These are phyloP conservation scores for Axinella damicornis DNA, from an alignment of 37 sponge, comb jelly and placozoan species.

Conservation along the genomic window DNA sequence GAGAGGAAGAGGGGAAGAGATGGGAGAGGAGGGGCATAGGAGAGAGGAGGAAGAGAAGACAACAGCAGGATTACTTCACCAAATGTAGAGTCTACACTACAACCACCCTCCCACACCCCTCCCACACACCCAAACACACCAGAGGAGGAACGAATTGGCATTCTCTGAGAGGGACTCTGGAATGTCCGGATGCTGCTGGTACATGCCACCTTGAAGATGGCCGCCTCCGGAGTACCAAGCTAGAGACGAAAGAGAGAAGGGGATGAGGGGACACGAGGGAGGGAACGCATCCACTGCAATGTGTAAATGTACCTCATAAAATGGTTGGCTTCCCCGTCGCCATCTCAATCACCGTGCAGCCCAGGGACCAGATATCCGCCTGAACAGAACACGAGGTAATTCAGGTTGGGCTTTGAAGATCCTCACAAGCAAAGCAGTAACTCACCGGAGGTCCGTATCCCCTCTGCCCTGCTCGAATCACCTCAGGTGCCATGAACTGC, in stretches of 20 bases:
- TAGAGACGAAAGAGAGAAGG: neutral
- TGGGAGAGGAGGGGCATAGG: too few species aligned
- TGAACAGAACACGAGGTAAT: conserved; percentile 18
- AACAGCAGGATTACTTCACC: too few species aligned
- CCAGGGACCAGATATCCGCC: conserved; percentile 97
- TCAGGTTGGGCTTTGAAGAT: neutral
- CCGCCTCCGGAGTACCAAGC: conserved; percentile 80
- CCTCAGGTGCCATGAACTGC: conserved; percentile 98
- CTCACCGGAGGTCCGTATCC: conserved; percentile 93
- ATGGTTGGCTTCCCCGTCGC: conserved; percentile 91
- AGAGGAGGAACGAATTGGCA: too few species aligned
- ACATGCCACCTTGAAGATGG: conserved; percentile 78
- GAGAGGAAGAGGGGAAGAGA: too few species aligned
- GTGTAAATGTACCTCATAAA: conserved; percentile 68
- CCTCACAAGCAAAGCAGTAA: neutral
- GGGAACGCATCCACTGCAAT: neutral
- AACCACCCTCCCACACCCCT: neutral
- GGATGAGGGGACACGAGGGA: neutral
- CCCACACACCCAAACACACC: neutral
- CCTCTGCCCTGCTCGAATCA: conserved; percentile 85
- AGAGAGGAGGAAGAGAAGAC: too few species aligned
- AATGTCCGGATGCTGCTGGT: conserved; percentile 81
- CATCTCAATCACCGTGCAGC: conserved; percentile 95
- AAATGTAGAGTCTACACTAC: neutral
- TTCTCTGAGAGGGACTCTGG: conserved; percentile 73